Evolutionary conservation across 2,888 invertebrate genomes (phyloP), one percentile per base, ranked within the genome.

Genomic region (Plusia festucae): DNA sequence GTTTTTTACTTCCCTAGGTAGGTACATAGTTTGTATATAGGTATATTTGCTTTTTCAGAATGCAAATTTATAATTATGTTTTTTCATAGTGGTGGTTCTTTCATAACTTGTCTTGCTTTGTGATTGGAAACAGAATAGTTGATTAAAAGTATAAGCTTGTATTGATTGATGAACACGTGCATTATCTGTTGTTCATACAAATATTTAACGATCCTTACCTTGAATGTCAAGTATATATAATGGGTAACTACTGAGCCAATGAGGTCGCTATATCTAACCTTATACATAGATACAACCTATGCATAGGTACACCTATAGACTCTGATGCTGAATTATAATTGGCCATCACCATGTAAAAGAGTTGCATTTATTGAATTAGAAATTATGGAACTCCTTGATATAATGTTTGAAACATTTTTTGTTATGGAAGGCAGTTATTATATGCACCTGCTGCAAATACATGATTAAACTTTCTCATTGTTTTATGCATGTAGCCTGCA

Each of bases 401-500:
- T n/a, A n/a, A 9, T 30, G 9, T 30, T 30, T 30, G 30, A 9
- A n/a, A 40, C 11, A 0, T n/a, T 5, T 1, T 6, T 3, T 4
- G 6, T 40, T 40, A n/a, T 40, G 40, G 15, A n/a, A n/a, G 40
- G n/a, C 4, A 34, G 6, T 4, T n/a, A 40, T 40, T 40, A n/a
- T 1, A n/a, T 15, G 13, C n/a, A n/a, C 6, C 3, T 40, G 6
- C n/a, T 15, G n/a, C n/a, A n/a, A 7, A 40, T 40, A n/a, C n/a
- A n/a, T n/a, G 1, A 34, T 34, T 4, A n/a, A 40, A 40, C 5
- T 40, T 40, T n/a, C 40, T 5, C n/a, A n/a, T 40, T n/a, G n/a
- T 40, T 40, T n/a, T n/a, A n/a, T 40, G 40, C 40, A n/a, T n/a
- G 40, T n/a, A 40, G n/a, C 40, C 40, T n/a, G 34, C 34, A 40